These are phyloP conservation scores for Acanthurus tractus DNA, from an alignment of 2,797 vertebrate species.

Conservation along the genomic window DNA sequence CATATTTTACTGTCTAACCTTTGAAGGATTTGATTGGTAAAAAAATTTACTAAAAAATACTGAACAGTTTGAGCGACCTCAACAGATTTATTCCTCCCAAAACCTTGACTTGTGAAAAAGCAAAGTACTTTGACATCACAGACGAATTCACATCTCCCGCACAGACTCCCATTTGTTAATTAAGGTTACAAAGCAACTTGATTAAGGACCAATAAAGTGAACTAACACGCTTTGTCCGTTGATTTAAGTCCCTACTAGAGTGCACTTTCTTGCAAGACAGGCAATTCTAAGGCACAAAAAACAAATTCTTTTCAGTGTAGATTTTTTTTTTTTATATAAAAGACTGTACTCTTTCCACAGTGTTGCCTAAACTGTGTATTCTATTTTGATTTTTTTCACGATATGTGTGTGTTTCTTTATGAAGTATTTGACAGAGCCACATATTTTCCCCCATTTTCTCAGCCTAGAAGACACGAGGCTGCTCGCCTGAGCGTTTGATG, in stretches of 20 bases:
- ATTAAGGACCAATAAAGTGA: background rate
- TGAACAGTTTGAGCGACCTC: background rate
- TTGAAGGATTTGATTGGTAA: background rate
- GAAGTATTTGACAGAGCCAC: no score
- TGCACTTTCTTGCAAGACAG: no score
- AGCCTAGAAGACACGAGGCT: background rate
- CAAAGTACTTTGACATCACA: background rate
- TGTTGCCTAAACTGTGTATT: no score
- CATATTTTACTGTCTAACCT: background rate
- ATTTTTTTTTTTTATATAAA: no score
- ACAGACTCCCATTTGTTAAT: background rate
- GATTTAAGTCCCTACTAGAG: background rate
- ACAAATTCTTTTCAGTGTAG: no score
- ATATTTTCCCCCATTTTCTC: background rate
- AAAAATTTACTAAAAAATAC: background rate
- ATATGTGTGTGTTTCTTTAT: no score
- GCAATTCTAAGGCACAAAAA: no score
- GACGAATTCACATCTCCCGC: background rate
- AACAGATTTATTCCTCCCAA: background rate
- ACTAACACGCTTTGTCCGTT: background rate
- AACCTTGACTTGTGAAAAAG: background rate
- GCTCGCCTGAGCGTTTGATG: constrained; percentile 25
- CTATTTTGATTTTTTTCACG: no score
- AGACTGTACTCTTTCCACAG: no score
- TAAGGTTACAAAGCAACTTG: background rate